These are phyloP conservation scores for Laothoe populi DNA, from an alignment of 2,888 invertebrate species.

Conservation along the genomic window DNA sequence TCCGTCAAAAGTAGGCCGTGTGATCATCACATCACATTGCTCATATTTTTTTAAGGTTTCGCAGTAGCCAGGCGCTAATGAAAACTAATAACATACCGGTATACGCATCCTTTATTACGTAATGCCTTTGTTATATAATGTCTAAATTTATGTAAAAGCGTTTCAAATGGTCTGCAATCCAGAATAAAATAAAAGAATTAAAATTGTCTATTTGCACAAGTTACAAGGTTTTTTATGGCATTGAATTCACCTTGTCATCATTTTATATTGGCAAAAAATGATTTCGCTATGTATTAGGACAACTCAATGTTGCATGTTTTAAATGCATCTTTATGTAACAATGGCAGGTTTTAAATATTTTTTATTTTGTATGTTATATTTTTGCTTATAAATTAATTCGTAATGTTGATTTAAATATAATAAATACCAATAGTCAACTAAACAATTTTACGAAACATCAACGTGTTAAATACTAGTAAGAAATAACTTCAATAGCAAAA, in stretches of 20 bases:
- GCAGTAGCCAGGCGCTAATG: background rate
- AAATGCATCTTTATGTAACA: background rate
- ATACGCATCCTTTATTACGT: constrained; percentile 6
- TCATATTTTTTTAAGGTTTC: constrained; percentile 4
- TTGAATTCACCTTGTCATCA: constrained; percentile 1
- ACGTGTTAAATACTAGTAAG: too few species aligned
- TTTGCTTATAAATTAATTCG: too few species aligned
- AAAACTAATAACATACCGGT: background rate
- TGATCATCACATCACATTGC: constrained; percentile 10
- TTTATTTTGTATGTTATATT: too few species aligned
- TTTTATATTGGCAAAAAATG: constrained; percentile 2
- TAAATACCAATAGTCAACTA: too few species aligned
- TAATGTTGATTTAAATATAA: too few species aligned
- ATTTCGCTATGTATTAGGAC: background rate
- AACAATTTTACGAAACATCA: background rate
- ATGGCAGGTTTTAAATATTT: too few species aligned
- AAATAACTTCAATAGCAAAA: too few species aligned
- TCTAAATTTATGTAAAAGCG: background rate
- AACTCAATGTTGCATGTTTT: too few species aligned
- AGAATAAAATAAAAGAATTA: too few species aligned
- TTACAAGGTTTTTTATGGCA: constrained; percentile 7
- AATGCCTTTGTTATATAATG: constrained; percentile 8
- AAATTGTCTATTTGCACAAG: too few species aligned
- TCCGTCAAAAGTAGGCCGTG: constrained; percentile 2
- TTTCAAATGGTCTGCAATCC: background rate